Evolutionary conservation across 2,113 vertebrate genomes (phyloP).

Genomic region (Salvelinus sp.): DNA sequence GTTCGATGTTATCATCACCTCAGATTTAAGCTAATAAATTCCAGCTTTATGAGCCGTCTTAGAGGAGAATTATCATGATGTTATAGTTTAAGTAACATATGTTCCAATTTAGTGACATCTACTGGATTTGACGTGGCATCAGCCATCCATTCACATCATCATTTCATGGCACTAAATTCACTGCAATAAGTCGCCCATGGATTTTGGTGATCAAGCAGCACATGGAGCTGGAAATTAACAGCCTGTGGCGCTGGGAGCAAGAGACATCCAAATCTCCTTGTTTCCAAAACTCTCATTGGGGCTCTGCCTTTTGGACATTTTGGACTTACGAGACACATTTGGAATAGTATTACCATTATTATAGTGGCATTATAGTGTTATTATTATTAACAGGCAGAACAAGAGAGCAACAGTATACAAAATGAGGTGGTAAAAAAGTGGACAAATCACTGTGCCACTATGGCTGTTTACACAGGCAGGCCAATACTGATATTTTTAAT

Average conservation of each 20-base stretch:
- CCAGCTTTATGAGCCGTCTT: constrained; percentile 84
- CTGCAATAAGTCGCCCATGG: constrained; percentile 66
- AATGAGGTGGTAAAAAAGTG: constrained; percentile 10
- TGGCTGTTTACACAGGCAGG: too few species aligned
- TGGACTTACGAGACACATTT: background rate
- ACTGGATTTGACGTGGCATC: constrained; percentile 71
- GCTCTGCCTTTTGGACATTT: background rate
- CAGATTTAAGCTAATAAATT: constrained; percentile 89
- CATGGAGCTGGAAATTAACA: constrained; percentile 72
- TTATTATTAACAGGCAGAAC: background rate
- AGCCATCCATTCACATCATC: constrained; percentile 73
- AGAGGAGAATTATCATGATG: constrained; percentile 79
- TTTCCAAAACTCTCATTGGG: constrained; percentile 14
- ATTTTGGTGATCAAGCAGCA: constrained; percentile 72
- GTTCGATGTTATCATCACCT: constrained; percentile 95
- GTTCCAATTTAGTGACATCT: constrained; percentile 78
- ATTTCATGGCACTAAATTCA: constrained; percentile 65
- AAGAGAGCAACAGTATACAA: constrained; percentile 1
- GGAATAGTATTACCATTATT: background rate
- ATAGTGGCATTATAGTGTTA: background rate
- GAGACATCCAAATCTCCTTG: constrained; percentile 38
- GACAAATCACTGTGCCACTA: constrained; percentile 40
- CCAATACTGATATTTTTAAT: too few species aligned
- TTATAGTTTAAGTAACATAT: constrained; percentile 80
- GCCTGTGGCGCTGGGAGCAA: constrained; percentile 43